Evolutionary conservation across 2,113 vertebrate genomes (phyloP).

Genomic region (Xiphophorus hellerii): DNA sequence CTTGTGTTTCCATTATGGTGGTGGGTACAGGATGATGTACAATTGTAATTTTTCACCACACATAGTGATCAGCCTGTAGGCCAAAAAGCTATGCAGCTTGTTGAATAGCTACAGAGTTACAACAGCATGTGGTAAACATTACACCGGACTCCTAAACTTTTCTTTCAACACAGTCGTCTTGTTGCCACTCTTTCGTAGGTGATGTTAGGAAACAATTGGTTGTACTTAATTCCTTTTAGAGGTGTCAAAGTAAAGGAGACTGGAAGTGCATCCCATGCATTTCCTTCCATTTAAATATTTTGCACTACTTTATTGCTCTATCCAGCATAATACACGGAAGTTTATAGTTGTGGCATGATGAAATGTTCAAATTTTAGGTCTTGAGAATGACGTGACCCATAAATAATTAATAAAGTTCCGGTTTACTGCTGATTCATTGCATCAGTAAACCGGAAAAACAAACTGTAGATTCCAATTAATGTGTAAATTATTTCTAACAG

Average conservation of each 20-base stretch:
- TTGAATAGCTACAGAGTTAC: no score
- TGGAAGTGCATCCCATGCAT: no score
- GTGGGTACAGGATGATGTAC: neutral
- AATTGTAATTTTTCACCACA: neutral
- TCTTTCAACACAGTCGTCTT: neutral
- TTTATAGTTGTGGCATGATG: neutral
- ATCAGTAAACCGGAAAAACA: no score
- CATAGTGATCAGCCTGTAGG: no score
- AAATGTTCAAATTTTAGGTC: neutral
- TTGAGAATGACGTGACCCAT: neutral
- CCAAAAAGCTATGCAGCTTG: no score
- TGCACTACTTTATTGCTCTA: neutral
- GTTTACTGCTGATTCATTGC: neutral
- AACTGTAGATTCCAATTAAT: neutral
- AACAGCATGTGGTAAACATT: neutral
- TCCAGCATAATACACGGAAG: neutral
- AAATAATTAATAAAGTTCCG: neutral
- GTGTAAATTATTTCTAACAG: neutral
- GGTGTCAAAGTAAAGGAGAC: no score
- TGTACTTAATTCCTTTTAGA: no score
- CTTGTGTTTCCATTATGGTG: no score
- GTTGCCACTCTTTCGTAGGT: neutral
- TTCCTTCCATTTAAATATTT: neutral
- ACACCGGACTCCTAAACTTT: neutral
- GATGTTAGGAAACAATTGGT: no score